Percentiles rank a stretch among this genome's conserved stretches.
Evolutionary conservation across 2,888 invertebrate species (phyloP).

Genomic region (Nomada fabriciana): DNA sequence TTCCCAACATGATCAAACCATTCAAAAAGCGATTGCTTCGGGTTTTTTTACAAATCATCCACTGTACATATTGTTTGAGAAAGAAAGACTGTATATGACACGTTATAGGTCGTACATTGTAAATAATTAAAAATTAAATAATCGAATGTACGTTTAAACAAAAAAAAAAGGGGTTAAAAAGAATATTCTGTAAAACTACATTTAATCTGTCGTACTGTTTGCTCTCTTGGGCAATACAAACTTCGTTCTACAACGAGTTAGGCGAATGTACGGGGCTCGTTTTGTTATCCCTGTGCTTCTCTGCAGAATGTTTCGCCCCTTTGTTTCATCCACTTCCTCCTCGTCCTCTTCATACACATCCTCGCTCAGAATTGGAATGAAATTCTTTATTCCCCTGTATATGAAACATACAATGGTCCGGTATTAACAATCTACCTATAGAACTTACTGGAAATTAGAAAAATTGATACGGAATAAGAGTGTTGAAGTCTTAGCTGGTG

Average conservation of each 20-base stretch:
- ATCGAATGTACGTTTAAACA: conserved; percentile 2
- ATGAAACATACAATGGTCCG: not conserved
- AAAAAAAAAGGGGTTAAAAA: conserved; percentile 18
- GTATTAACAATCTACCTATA: not conserved
- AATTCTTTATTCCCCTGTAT: conserved; percentile 34
- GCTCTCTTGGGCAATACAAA: conserved; percentile 59
- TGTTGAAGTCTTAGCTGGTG: not conserved
- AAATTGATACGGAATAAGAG: not conserved
- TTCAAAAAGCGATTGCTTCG: conserved; percentile 13
- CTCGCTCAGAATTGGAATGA: conserved; percentile 23
- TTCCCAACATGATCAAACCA: conserved; percentile 12
- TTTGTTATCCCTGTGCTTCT: conserved; percentile 12
- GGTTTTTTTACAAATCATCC: conserved; percentile 19
- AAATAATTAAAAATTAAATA: conserved; percentile 20
- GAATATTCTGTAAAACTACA: conserved; percentile 29
- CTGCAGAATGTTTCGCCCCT: not conserved
- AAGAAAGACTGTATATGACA: conserved; percentile 17
- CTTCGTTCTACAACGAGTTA: conserved; percentile 56
- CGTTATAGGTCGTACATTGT: conserved; percentile 2
- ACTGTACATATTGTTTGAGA: conserved; percentile 13
- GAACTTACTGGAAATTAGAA: no score
- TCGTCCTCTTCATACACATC: conserved; percentile 22
- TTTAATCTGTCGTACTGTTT: conserved; percentile 53
- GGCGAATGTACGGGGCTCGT: conserved; percentile 12
- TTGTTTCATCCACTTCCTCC: conserved; percentile 10